These are phyloP conservation scores for Arge pagana DNA, from an alignment of 2,888 invertebrate species.

Conservation along the genomic window DNA sequence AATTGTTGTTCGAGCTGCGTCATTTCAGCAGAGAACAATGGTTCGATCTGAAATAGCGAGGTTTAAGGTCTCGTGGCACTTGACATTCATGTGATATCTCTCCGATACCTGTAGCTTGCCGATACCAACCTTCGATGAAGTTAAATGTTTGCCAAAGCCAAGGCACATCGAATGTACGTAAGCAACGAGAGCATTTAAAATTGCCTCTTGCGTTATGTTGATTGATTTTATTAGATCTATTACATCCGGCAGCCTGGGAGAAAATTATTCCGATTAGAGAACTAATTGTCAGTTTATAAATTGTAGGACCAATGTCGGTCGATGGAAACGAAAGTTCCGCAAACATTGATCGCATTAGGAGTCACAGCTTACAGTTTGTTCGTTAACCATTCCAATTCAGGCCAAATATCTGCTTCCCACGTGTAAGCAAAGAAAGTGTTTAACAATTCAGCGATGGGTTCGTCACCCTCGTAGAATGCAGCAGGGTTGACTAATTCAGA, in stretches of 20 bases:
- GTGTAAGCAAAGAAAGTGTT: slow-evolving; percentile 60
- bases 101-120: too few relatives aligned
- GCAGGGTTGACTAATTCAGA: slow-evolving; percentile 63
- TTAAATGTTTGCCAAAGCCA: slow-evolving; percentile 71
- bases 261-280: slow-evolving; percentile 21
- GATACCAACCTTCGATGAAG: slow-evolving; percentile 55
- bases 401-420: slow-evolving; percentile 66
- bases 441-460: slow-evolving; percentile 64
- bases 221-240: slow-evolving; percentile 63
- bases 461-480: slow-evolving; percentile 66
- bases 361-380: slow-evolving; percentile 64
- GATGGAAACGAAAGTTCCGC: too few relatives aligned
- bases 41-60: slow-evolving; percentile 58
- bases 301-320: slow-evolving; percentile 20
- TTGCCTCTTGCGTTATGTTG: slow-evolving; percentile 60
- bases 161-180: slow-evolving; percentile 66
- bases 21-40: slow-evolving; percentile 64
- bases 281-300: slow-evolving; percentile 12
- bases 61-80: neutral
- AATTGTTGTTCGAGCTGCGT: slow-evolving; percentile 67
- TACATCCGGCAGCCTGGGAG: slow-evolving; percentile 64
- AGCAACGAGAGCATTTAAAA: slow-evolving; percentile 62
- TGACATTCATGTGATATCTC: too few relatives aligned
- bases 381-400: slow-evolving; percentile 72
- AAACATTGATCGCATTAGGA: too few relatives aligned